These are phyloP conservation scores for Frieseomelitta varia DNA, from an alignment of 1,140 invertebrate genomes.

Conservation along the genomic window DNA sequence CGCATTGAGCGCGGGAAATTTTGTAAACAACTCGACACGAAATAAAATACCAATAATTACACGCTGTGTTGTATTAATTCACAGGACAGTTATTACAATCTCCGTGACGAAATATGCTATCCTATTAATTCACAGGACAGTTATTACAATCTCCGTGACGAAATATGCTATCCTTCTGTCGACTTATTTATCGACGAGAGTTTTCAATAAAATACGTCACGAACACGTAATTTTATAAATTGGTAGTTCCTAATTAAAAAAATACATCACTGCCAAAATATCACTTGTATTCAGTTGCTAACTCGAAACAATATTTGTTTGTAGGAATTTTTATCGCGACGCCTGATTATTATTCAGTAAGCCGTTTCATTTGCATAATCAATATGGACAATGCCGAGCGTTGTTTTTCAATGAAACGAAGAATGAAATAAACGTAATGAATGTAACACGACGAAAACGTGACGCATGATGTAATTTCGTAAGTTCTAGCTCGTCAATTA, in stretches of 20 bases:
- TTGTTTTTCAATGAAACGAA: background rate
- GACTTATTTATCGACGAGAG: background rate
- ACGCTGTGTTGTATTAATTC: background rate
- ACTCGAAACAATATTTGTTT: background rate
- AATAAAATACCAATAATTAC: background rate
- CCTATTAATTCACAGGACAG: background rate
- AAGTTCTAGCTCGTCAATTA: constrained; percentile 4
- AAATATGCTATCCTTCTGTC: background rate
- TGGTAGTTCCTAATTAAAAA: background rate
- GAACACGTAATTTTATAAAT: background rate
- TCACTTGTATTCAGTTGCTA: background rate
- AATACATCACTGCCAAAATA: background rate
- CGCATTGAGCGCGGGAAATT: background rate
- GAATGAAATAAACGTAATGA: background rate
- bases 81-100: background rate
- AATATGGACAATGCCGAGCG: background rate
- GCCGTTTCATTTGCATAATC: constrained; percentile 43
- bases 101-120: too few species aligned
- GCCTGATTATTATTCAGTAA: constrained; percentile 31
- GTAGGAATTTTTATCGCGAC: background rate
- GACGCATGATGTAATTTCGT: background rate
- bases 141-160: background rate
- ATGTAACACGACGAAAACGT: background rate
- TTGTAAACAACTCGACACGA: background rate
- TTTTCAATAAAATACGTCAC: background rate